Base-by-base conservation (phyloP, 2,888 invertebrate species). In the Stenodema calcarata region DNA sequence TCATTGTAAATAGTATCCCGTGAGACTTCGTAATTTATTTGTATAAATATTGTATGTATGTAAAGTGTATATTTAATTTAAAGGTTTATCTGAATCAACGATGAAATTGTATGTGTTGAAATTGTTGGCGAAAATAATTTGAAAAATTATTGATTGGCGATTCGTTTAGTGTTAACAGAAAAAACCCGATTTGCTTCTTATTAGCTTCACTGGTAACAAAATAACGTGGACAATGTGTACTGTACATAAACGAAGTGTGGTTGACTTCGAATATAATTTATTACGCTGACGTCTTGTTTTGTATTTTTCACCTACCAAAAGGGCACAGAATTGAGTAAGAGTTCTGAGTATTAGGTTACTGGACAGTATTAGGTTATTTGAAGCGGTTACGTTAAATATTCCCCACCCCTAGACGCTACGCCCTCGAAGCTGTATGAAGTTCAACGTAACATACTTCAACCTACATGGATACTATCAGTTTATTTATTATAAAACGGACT, bases 21-120 rank as follows among this genome's bases (percentile, higher is more conserved):
- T 50, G 30, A 80, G 78, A 80, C 54, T 80, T 80, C 80, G 12
- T 80, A 80, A 80, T 80, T 80, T 80, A 80, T 80, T 80, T 80
- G 80, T 80, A 80, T 80, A 80, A 80, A 80, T 47, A 44, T 44
- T 80, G 80, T 80, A 50, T 28, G 80, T 54, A 80, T 30, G 80
- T 44, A 80, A 50, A 80, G 80, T 54, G 44, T 78, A 54, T 50
- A 80, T 27, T 80, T 54, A 54, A 42, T 27, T 30, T 12, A 50
- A 80, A 79, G 23, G 7, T 79, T 70, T 54, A 54, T 54, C 54
- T n/a, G 54, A 62, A 62, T 62, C 62, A 62, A 62, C 18, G 62
- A 62, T 27, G 27, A 62, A 27, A 62, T 27, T 23, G 18, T 23
- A 4, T n/a, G n/a, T n/a, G n/a, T n/a, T n/a, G n/a, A n/a, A n/a